Conservation (phyloP, 2,888 invertebrate species). For the Galerucella nymphaeae region DNA sequence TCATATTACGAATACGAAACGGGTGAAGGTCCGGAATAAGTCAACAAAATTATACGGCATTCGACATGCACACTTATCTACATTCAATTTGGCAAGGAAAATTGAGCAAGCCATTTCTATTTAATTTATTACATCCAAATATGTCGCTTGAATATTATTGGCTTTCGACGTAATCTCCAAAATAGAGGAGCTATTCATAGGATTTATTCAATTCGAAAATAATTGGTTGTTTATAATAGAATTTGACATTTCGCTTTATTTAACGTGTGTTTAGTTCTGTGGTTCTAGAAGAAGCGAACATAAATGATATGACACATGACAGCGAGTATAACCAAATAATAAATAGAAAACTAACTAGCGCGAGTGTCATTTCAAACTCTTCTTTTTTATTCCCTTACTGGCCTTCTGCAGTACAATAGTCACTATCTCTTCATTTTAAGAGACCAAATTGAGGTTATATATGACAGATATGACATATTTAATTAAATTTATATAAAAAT, state of each 20-base stretch:
- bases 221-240: background rate
- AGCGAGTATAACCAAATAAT: no score
- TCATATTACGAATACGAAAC: slow-evolving; percentile 55
- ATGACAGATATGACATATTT: background rate
- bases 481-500: background rate
- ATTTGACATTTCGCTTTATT: background rate
- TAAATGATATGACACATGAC: no score
- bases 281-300: no score
- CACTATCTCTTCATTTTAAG: no score
- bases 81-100: slow-evolving; percentile 46
- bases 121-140: slow-evolving; percentile 39
- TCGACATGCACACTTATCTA: slow-evolving; percentile 50
- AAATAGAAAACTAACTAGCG: no score
- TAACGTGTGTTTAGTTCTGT: no score
- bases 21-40: slow-evolving; percentile 32
- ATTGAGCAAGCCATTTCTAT: slow-evolving; percentile 43
- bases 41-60: slow-evolving; percentile 53
- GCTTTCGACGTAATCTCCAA: slow-evolving; percentile 33
- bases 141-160: slow-evolving; percentile 18
- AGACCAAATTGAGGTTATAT: background rate
- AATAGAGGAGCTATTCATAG: slow-evolving; percentile 13
- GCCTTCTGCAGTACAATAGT: no score
- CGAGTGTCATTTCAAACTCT: no score
- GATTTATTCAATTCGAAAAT: slow-evolving; percentile 25
- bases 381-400: no score